phyloP scores from a whole-genome alignment of 2,888 invertebrate genomes.

The Watsonalla cultraria region DNA sequence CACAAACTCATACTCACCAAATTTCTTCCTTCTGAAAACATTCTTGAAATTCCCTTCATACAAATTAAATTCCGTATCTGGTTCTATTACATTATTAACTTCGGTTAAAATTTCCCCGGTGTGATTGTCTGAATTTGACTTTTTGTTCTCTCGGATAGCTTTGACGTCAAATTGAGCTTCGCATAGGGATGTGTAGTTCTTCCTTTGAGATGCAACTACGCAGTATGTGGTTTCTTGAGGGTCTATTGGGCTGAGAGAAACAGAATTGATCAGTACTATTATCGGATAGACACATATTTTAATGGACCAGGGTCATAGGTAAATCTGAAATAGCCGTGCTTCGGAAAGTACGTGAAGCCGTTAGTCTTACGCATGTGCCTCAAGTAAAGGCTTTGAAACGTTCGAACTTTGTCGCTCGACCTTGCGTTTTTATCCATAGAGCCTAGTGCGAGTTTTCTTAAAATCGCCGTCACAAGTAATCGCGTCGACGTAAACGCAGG shows the following conservation, averaged over 20 bases:
- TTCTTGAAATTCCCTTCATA: conserved; percentile 53
- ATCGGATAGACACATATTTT: not conserved
- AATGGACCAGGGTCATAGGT: no score
- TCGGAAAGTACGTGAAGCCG: no score
- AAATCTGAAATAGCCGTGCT: no score
- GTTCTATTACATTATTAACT: conserved; percentile 51
- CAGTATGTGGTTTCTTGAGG: conserved; percentile 68
- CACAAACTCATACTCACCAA: conserved; percentile 41
- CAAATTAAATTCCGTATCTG: conserved; percentile 43
- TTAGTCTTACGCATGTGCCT: no score
- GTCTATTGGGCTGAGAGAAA: conserved; percentile 61
- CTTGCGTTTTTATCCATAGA: no score
- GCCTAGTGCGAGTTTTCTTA: no score
- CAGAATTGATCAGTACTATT: not conserved
- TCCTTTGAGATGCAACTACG: conserved; percentile 61
- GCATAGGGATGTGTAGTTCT: conserved; percentile 67
- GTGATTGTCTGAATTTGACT: conserved; percentile 26
- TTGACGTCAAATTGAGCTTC: conserved; percentile 60
- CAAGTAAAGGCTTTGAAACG: no score
- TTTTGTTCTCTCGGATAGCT: conserved; percentile 41
- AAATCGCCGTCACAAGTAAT: no score
- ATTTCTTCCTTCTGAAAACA: conserved; percentile 56
- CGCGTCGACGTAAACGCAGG: no score
- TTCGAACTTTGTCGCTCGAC: no score
- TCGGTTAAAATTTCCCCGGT: conserved; percentile 27